Evolutionary conservation across 2,888 invertebrate species (phyloP).

Genomic region (Vanessa cardui): DNA sequence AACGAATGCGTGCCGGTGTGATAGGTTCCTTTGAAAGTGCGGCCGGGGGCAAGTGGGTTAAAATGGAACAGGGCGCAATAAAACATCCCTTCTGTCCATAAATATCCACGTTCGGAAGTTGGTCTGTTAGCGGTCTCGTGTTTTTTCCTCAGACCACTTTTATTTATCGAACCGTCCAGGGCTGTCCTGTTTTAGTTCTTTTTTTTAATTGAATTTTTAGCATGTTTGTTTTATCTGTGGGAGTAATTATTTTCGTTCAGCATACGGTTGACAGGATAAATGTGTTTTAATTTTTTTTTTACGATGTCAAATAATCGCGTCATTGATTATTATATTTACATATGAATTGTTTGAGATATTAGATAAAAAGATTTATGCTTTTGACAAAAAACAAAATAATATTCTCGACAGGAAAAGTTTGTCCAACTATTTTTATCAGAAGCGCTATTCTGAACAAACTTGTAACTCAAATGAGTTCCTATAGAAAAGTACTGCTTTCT

Average conservation of each 20-base stretch:
- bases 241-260: conserved; percentile 1
- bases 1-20: conserved; percentile 48
- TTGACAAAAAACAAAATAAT: no score
- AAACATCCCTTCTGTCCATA: conserved; percentile 81
- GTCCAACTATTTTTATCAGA: no score
- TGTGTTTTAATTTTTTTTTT: no score
- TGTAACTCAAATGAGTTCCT: background rate
- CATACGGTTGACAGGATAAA: no score
- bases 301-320: no score
- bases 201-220: conserved; percentile 15
- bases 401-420: no score
- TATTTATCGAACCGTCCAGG: conserved; percentile 69
- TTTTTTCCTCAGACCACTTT: conserved; percentile 66
- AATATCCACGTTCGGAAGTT: conserved; percentile 80
- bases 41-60: conserved; percentile 80
- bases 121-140: conserved; percentile 80
- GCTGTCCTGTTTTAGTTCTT: conserved; percentile 49
- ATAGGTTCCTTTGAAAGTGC: conserved; percentile 60
- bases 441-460: background rate
- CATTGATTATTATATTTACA: no score
- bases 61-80: conserved; percentile 75
- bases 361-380: no score
- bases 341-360: no score
- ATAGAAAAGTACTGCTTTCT: no score
- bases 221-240: conserved; percentile 12